Base-by-base conservation (phyloP, 92 coral and sea anemone genomes). In the Epizoanthus ramosus region DNA sequence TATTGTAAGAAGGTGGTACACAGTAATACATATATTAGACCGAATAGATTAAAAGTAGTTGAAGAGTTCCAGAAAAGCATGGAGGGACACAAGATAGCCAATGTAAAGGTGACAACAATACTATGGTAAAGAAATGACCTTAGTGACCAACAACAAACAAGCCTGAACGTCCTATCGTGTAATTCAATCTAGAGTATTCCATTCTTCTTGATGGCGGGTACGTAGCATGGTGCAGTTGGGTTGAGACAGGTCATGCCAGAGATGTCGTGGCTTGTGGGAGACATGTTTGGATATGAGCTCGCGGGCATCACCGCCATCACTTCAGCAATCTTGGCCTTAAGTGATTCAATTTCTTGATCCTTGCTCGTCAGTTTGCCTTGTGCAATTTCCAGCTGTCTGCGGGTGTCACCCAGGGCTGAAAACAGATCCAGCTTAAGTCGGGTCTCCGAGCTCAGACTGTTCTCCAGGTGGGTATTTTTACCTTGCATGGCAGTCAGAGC, bases 291-390 rank as follows among this genome's bases (percentile, higher is more conserved):
- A 21, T 77, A 77, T 0, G 82, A 77, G 21, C 58, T 77, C 28
- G 89, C 22, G 16, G 99, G 99, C 96, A 97, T 90, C 19, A 97
- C 91, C 5, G 99, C 99, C 98, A 97, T 94, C 14, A 92, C 99
- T 63, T 97, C 99, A 6, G 99, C 99, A 21, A 94, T 97, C 92
- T 94, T 97, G 57, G 95, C 94, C 87, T 97, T 97, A 73, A 97
- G 74, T 23, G 88, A 80, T 17, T 88, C 89, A 7, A 97, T 81
- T 72, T 97, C 99, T 19, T 95, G 95, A 21, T 97, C 99, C 75
- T 94, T 94, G 71, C 85, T 84, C 71, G 90, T 79, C 31, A 97
- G 88, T 57, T 94, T 91, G 74, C 87, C 84, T 61, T 97, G 99
- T 8, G 98, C 90, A 13, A 94, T 92, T 86, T 94, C 99, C 87